Conservation (phyloP, 2,888 invertebrate genomes). For the Drosophila pegasa region DNA sequence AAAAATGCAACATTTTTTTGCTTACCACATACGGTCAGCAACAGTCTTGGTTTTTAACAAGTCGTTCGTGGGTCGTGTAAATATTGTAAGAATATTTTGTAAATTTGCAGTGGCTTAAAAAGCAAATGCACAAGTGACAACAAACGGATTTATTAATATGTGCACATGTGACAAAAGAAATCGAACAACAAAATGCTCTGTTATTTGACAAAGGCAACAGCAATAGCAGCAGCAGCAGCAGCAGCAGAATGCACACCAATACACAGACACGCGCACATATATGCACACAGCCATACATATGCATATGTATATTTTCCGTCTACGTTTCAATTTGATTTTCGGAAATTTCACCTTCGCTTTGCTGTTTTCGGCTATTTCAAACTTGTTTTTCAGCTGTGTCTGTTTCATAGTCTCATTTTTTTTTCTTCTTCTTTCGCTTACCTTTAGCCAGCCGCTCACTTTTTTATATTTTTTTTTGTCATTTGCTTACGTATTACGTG, state of each 20-base stretch:
- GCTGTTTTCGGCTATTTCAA: constrained; percentile 79
- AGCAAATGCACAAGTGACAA: constrained; percentile 22
- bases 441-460: constrained; percentile 75
- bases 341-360: constrained; percentile 79
- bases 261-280: constrained; percentile 38
- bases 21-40: constrained; percentile 3
- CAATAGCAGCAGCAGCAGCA: constrained; percentile 42
- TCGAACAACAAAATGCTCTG: constrained; percentile 6
- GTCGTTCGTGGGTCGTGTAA: constrained; percentile 67
- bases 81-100: constrained; percentile 57
- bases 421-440: constrained; percentile 54
- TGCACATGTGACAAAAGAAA: constrained; percentile 14
- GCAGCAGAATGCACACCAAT: constrained; percentile 51
- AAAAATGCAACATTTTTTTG: constrained; percentile 25
- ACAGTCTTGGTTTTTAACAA: constrained; percentile 57
- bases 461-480: no score
- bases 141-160: constrained; percentile 12
- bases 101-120: constrained; percentile 17
- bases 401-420: constrained; percentile 70
- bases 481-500: constrained; percentile 80
- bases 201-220: constrained; percentile 32
- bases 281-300: constrained; percentile 60
- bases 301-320: constrained; percentile 73
- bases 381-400: constrained; percentile 77
- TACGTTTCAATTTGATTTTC: constrained; percentile 80